A percentile compares a stretch with the other conserved stretches of the same genome.
Evolutionary conservation across 2,888 invertebrate species (phyloP).

Genomic region (Seladonia tumulorum): DNA sequence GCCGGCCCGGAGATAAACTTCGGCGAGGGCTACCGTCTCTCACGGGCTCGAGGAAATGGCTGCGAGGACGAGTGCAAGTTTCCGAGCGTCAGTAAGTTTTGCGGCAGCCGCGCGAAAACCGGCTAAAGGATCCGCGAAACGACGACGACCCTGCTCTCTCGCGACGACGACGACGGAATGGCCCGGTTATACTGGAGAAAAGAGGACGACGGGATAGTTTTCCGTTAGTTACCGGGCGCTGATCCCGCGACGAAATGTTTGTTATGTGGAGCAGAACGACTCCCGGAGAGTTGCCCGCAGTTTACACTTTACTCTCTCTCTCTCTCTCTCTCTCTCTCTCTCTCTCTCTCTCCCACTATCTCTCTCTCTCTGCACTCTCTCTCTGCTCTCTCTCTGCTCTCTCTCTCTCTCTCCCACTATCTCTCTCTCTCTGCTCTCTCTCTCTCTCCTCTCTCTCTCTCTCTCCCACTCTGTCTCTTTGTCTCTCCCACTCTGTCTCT

Average conservation of each 20-base stretch:
- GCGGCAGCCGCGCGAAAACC: constrained; percentile 19
- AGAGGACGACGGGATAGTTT: constrained; percentile 63
- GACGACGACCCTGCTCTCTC: constrained; percentile 15
- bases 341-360: background rate
- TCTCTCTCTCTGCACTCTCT: constrained; percentile 25
- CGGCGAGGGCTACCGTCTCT: constrained; percentile 72
- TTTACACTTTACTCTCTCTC: constrained; percentile 52
- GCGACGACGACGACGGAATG: constrained; percentile 20
- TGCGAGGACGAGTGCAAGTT: constrained; percentile 70
- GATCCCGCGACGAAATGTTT: constrained; percentile 71
- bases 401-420: background rate
- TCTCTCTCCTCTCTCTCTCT: background rate
- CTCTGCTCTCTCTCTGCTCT: constrained; percentile 26
- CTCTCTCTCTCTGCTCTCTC: constrained; percentile 26
- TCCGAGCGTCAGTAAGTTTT: constrained; percentile 72
- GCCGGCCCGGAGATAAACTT: constrained; percentile 78
- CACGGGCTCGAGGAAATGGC: constrained; percentile 46
- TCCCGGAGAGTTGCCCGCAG: constrained; percentile 68
- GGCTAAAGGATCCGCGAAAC: constrained; percentile 37
- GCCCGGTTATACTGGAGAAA: constrained; percentile 46
- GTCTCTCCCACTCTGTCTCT: no score
- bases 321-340: constrained; percentile 16
- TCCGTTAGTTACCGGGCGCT: constrained; percentile 65
- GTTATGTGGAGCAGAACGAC: constrained; percentile 69
- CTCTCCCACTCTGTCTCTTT: no score